A percentile compares a stretch with the other conserved stretches of the same genome.
These are phyloP conservation scores for Spea multiplicata DNA, from an alignment of 2,113 vertebrate genomes.

Conservation along the genomic window DNA sequence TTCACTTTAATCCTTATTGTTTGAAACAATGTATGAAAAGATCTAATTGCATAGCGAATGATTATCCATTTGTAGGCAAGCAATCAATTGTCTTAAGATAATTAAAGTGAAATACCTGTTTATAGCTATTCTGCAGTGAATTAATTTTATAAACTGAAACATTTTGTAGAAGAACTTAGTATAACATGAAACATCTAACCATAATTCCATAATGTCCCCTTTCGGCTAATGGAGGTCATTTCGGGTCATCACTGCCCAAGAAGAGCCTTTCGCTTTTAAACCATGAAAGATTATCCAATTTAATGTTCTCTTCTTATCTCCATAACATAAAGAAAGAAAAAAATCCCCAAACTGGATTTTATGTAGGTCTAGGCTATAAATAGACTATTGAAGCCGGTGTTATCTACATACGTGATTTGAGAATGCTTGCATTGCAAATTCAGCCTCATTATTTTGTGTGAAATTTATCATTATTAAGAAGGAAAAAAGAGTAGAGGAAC, in stretches of 20 bases:
- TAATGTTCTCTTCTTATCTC: slow-evolving; percentile 16
- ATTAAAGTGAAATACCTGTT: not conserved
- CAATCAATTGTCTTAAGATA: slow-evolving; percentile 19
- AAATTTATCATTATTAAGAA: slow-evolving; percentile 46
- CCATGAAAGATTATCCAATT: slow-evolving; percentile 9
- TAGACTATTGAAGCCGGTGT: slow-evolving; percentile 33
- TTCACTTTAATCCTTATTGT: slow-evolving; percentile 40
- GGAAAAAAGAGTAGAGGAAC: slow-evolving; percentile 13
- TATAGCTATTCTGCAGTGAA: not conserved
- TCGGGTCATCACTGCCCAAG: slow-evolving; percentile 12
- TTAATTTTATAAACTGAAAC: not conserved
- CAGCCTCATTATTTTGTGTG: slow-evolving; percentile 43
- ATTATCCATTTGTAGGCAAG: not conserved
- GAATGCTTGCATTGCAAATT: slow-evolving; percentile 46
- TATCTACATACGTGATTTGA: slow-evolving; percentile 34
- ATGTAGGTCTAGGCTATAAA: slow-evolving; percentile 35
- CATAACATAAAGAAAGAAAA: slow-evolving; percentile 25
- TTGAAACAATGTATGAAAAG: slow-evolving; percentile 17
- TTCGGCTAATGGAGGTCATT: not conserved
- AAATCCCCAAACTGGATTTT: not conserved
- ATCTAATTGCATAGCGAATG: slow-evolving; percentile 34
- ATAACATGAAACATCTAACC: not conserved
- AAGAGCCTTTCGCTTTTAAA: not conserved
- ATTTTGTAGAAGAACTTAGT: not conserved
- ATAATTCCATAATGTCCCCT: not conserved